phyloP scores from a whole-genome alignment of 1,140 invertebrate genomes.

The Tribolium madens region DNA sequence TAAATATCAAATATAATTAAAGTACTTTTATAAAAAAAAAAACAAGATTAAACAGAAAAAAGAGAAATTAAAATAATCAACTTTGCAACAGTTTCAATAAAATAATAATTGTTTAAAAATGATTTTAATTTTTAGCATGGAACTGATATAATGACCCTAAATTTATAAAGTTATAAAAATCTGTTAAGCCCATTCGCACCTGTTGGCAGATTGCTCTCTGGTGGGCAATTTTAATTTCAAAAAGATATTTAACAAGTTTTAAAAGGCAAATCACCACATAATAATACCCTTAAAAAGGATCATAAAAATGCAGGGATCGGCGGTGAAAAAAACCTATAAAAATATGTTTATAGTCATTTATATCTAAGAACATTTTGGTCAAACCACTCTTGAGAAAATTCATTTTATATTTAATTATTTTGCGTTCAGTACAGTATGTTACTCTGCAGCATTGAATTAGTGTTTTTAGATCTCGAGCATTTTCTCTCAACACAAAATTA shows the following conservation, averaged over 20 bases:
- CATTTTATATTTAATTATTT: background rate
- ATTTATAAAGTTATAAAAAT: slow-evolving; percentile 7
- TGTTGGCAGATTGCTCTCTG: background rate
- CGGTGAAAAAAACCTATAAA: slow-evolving; percentile 1
- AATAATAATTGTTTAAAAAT: no score
- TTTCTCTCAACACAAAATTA: background rate
- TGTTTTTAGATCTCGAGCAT: background rate
- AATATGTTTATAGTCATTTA: slow-evolving; percentile 16
- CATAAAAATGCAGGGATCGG: slow-evolving; percentile 19
- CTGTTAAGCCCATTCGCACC: background rate
- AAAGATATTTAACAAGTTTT: slow-evolving; percentile 12
- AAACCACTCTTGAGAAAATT: background rate
- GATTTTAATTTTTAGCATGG: background rate
- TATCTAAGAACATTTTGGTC: background rate
- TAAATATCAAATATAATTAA: slow-evolving; percentile 9
- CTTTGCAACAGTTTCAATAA: no score
- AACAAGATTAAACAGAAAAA: background rate
- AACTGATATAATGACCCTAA: background rate
- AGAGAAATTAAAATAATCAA: background rate
- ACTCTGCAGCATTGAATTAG: background rate
- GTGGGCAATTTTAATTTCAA: background rate
- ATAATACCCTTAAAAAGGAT: background rate
- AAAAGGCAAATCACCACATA: slow-evolving; percentile 20
- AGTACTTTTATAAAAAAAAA: background rate
- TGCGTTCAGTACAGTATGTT: background rate